Base-by-base conservation (phyloP, 2,797 vertebrate genomes). In the Craterocephalus amniculus region DNA sequence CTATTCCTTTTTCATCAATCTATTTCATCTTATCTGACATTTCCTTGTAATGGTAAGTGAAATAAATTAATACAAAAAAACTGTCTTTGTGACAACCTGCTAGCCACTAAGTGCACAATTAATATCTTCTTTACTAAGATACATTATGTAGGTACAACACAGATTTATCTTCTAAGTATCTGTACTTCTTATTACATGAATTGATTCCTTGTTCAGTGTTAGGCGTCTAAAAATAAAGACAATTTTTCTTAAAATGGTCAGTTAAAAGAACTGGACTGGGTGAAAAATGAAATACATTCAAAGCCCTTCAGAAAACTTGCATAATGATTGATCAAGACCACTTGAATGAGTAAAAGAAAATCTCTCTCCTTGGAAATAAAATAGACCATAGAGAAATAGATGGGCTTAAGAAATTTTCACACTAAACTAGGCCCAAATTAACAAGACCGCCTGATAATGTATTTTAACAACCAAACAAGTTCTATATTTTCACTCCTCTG, bases 401-500 rank as follows among this genome's bases (percentile, higher is more conserved):
- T 31, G 29, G 29, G 29, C 29, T n/a, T n/a, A n/a, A n/a, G n/a
- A n/a, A n/a, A n/a, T n/a, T n/a, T n/a, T n/a, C n/a, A 5, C 5
- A 31, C 29, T 2, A 31, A 31, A 31, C 9, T 24, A 16, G 16
- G 35, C 29, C n/a, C 34, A 40, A 58, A 79, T 71, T 11, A 67
- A 54, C 29, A 58, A 63, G 43, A 75, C 52, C 20, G 20, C 49
- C 36, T 40, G 16, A 71, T 67, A 26, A 69, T 0, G 9, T 48
- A 14, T 70, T 68, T 61, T 55, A 67, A 63, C 18, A 3, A 61
- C 63, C 58, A 70, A 70, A 27, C 29, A 20, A 36, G 27, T 55
- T 67, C n/a, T 38, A 35, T 14, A 72, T 64, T 74, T 22, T 27
- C 48, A n/a, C 52, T 63, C 67, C 32, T n/a, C n/a, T n/a, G n/a